Percentiles rank a stretch among this genome's conserved stretches.
Conservation (phyloP, 2,797 vertebrate species). For the Notolabrus celidotus region DNA sequence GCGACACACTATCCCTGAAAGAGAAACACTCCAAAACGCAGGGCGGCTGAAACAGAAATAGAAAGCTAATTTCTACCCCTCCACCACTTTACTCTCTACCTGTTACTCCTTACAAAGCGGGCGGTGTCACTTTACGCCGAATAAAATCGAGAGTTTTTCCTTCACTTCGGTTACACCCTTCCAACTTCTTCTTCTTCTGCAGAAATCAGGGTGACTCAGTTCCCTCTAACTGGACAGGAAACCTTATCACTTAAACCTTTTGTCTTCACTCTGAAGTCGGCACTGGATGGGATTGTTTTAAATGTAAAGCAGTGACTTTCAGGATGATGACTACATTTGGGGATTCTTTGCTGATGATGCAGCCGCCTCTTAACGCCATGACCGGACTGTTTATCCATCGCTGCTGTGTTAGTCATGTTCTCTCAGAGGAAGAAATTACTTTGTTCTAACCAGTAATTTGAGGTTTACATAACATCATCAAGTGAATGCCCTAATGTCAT, state of each 20-base stretch:
- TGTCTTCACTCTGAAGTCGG: neutral
- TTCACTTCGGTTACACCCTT: neutral
- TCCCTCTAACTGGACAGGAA: neutral
- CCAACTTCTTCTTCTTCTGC: neutral
- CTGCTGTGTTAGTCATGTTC: neutral
- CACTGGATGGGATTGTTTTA: neutral
- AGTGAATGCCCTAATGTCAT: no score
- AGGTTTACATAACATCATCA: no score
- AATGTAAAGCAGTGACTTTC: neutral
- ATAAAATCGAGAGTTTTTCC: conserved; percentile 2
- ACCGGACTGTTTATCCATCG: accelerated
- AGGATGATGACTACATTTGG: conserved; percentile 3
- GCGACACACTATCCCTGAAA: conserved; percentile 84
- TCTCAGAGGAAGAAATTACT: neutral
- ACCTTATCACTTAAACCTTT: neutral
- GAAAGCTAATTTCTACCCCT: conserved; percentile 64
- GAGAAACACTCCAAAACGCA: conserved; percentile 72
- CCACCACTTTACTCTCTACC: conserved; percentile 47
- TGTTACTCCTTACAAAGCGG: conserved; percentile 47
- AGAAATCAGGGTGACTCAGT: conserved; percentile 7
- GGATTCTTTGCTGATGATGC: neutral
- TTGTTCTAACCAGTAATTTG: neutral
- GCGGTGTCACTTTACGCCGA: conserved; percentile 11
- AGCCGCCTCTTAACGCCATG: neutral
- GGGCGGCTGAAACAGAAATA: conserved; percentile 62